phyloP scores from a whole-genome alignment of 2,888 invertebrate species.

The Phytoseiulus persimilis region DNA sequence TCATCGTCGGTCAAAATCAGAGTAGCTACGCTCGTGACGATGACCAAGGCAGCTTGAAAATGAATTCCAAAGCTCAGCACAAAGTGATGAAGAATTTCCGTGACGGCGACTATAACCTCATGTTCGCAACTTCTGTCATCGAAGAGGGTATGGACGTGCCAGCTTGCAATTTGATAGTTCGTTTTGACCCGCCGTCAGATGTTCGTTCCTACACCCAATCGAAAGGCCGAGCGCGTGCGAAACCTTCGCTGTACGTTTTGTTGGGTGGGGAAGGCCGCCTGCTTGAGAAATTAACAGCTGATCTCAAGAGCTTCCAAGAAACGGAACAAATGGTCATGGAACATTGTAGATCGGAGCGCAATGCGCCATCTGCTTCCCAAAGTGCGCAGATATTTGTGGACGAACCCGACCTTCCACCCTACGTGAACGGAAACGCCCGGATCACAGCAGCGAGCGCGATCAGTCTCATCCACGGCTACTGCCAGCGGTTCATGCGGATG shows the following conservation, averaged over 20 bases:
- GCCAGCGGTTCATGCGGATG: neutral
- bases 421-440: neutral
- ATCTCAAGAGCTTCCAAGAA: slow-evolving; percentile 64
- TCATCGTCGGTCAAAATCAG: neutral
- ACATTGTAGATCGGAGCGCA: neutral
- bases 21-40: neutral
- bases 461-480: neutral
- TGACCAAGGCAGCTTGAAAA: neutral
- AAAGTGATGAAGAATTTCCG: slow-evolving; percentile 59
- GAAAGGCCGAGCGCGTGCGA: slow-evolving; percentile 71
- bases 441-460: neutral
- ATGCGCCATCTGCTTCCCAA: neutral
- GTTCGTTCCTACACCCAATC: slow-evolving; percentile 77
- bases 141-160: slow-evolving; percentile 91
- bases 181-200: slow-evolving; percentile 64
- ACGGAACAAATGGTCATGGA: slow-evolving; percentile 61
- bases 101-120: slow-evolving; percentile 77
- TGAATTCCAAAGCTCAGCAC: slow-evolving; percentile 11
- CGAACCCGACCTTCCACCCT: neutral
- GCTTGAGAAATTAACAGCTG: slow-evolving; percentile 54
- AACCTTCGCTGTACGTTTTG: slow-evolving; percentile 66
- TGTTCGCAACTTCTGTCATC: slow-evolving; percentile 74
- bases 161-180: slow-evolving; percentile 79
- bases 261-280: slow-evolving; percentile 59
- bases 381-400: neutral